Percentiles rank a stretch among this genome's conserved stretches.
Conservation (phyloP, 2,113 vertebrate genomes). For the Megatriorchis doriae region DNA sequence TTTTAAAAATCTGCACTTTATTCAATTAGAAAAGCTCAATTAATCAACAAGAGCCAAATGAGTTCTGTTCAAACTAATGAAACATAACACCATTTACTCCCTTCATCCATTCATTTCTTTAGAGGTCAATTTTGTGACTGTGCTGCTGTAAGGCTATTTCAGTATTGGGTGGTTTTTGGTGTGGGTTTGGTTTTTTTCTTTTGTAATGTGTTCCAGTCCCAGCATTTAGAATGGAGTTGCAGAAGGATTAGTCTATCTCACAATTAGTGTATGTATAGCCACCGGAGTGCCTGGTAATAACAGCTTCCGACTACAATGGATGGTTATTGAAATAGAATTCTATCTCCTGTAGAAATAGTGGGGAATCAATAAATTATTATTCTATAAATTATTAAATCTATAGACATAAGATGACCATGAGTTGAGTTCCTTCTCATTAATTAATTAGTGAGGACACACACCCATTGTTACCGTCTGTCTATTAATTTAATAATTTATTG, state of each 20-base stretch:
- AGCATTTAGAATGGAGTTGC: not conserved
- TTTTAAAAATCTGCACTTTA: not conserved
- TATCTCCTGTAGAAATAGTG: constrained; percentile 48
- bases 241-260: not conserved
- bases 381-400: constrained; percentile 66
- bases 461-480: constrained; percentile 38
- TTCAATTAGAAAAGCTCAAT: constrained; percentile 44
- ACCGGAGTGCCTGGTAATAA: constrained; percentile 2
- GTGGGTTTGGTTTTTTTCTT: not conserved
- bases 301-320: constrained; percentile 47
- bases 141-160: not conserved
- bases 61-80: constrained; percentile 16
- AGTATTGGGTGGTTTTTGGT: not conserved
- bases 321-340: constrained; percentile 53
- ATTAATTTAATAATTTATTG: constrained; percentile 69
- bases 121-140: not conserved
- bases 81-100: not conserved
- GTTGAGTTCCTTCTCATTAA: constrained; percentile 56
- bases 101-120: constrained; percentile 23
- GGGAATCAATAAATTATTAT: constrained; percentile 65
- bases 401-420: constrained; percentile 48
- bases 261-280: not conserved
- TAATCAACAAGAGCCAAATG: constrained; percentile 26
- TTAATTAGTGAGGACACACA: constrained; percentile 52
- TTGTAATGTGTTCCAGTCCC: not conserved